A percentile compares a stretch with the other conserved stretches of the same genome.
Evolutionary conservation across 1,140 invertebrate genomes (phyloP).

Genomic region (Akabosia matsudoensis): DNA sequence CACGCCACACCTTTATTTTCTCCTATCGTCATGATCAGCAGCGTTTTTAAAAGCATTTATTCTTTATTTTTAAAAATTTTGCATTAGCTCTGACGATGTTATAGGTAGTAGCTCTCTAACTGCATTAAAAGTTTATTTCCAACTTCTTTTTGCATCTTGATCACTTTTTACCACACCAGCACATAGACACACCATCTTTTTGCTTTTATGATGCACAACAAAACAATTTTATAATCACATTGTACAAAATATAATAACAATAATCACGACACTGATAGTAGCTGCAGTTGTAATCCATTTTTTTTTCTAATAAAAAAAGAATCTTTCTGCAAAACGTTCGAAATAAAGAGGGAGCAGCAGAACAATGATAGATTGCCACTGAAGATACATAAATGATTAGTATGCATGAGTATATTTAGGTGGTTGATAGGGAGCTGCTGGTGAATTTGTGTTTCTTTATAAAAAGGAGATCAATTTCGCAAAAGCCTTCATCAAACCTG

Average conservation of each 20-base stretch:
- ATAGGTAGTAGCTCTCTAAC: too few relatives aligned
- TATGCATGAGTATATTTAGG: neutral
- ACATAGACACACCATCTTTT: neutral
- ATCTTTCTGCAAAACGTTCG: neutral
- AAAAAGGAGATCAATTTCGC: neutral
- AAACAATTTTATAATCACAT: neutral
- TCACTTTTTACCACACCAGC: neutral
- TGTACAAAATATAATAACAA: neutral
- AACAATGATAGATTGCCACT: neutral
- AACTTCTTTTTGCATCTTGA: neutral
- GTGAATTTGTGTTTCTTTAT: too few relatives aligned
- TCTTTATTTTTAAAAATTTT: too few relatives aligned
- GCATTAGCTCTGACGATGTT: too few relatives aligned
- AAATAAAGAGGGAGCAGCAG: neutral
- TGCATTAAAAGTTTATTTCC: neutral
- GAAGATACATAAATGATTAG: neutral
- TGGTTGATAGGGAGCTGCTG: too few relatives aligned
- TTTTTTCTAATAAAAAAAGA: neutral
- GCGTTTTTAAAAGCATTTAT: too few relatives aligned
- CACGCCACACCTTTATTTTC: conserved; percentile 21
- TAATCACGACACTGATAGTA: neutral
- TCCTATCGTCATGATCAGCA: neutral
- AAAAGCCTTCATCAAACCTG: too few relatives aligned
- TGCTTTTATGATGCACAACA: neutral
- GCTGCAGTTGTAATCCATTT: neutral